Evolutionary conservation across 23 tunicate species (phyloP), one percentile per base, ranked within the genome.

Genomic region (Trididemnum nubilum): DNA sequence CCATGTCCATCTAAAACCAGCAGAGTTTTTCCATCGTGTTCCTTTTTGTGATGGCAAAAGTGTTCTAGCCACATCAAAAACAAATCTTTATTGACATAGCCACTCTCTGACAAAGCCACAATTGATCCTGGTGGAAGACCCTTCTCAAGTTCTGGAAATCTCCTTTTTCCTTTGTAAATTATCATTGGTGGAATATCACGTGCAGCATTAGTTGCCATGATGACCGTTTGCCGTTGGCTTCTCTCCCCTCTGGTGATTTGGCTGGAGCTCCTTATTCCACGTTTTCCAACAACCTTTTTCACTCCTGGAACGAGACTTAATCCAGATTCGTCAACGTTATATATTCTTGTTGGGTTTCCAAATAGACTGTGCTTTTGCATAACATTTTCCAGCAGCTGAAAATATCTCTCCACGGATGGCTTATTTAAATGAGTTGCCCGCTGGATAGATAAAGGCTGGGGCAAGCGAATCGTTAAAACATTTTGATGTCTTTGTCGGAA

Each of bases 241-340:
- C 63, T 40, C 29, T 73, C 79, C 19, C 79, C 27, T 67, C 38
- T n/a, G 22, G 74, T 31, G 25, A 73, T 49, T 26, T 73, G 29
- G 27, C 63, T 73, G 29, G 79, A 73, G 15, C 61, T 40, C 30
- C 29, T 40, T 33, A 49, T 49, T 49, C 79, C 79, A 40, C 61
- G 61, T 73, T 40, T 40, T n/a, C 79, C 61, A 38, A 73, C 79
- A 73, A 49, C 38, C 59, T 73, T 73, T 49, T 73, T 73, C 61
- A 73, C 79, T 40, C 79, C 79, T 22, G 79, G 79, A 15, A 40
- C 79, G 29, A 73, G 79, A 73, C 79, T 73, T 49, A 73, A 26
- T 73, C 61, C 79, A 18, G 79, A 4, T 26, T 73, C 61, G 29
- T 73, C 79, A 40, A 73, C 79, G 29, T 73, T 73, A 33, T 73